phyloP scores from a whole-genome alignment of 2,888 invertebrate genomes.

The Serripes groenlandicus region DNA sequence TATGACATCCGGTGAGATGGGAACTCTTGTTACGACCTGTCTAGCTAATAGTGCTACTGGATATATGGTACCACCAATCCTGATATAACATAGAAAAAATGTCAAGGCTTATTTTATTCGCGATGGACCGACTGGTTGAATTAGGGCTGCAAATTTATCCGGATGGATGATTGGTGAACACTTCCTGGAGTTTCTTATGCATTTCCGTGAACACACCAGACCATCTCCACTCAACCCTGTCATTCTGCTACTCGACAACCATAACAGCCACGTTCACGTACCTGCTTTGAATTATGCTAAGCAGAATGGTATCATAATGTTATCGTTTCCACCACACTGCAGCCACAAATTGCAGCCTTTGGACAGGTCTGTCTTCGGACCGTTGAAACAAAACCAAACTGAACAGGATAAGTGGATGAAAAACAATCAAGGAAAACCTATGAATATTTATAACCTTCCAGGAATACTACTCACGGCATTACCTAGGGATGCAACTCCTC shows the following conservation, averaged over 20 bases:
- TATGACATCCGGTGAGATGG: slow-evolving; percentile 57
- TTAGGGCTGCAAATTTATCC: slow-evolving; percentile 36
- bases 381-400: no score
- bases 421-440: slow-evolving; percentile 72
- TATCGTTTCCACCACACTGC: slow-evolving; percentile 81
- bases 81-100: slow-evolving; percentile 32
- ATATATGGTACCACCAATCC: slow-evolving; percentile 48
- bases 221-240: slow-evolving; percentile 78
- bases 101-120: slow-evolving; percentile 42
- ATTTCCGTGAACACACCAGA: not conserved
- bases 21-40: slow-evolving; percentile 41
- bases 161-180: slow-evolving; percentile 80
- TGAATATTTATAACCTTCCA: slow-evolving; percentile 66
- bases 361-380: slow-evolving; percentile 85
- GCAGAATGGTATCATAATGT: slow-evolving; percentile 59
- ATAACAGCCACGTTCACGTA: slow-evolving; percentile 61
- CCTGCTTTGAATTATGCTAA: not conserved
- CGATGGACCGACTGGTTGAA: slow-evolving; percentile 32
- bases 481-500: slow-evolving; percentile 10
- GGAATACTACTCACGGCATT: not conserved
- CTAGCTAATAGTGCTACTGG: slow-evolving; percentile 52
- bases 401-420: slow-evolving; percentile 48
- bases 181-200: slow-evolving; percentile 69
- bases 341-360: slow-evolving; percentile 86
- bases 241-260: slow-evolving; percentile 57